Evolutionary conservation across 2,888 invertebrate species (phyloP).

Genomic region (Leptothorax acervorum): DNA sequence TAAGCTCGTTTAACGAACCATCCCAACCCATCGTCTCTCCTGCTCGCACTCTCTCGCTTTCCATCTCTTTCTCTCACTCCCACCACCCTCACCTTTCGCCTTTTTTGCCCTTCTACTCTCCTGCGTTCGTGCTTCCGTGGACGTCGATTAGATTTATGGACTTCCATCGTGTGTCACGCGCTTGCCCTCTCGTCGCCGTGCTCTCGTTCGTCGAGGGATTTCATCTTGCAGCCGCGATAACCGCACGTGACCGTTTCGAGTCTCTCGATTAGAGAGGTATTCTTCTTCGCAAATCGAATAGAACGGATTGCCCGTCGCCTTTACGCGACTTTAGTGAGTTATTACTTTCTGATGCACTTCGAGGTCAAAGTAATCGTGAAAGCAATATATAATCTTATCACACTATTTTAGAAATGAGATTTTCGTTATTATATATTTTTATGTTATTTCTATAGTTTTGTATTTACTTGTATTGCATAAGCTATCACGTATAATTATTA

Average conservation of each 20-base stretch:
- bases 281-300: conserved; percentile 40
- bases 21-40: conserved; percentile 51
- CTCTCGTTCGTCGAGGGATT: conserved; percentile 49
- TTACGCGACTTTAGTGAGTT: conserved; percentile 31
- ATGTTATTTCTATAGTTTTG: not conserved
- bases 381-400: not conserved
- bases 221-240: conserved; percentile 50
- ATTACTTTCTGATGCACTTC: conserved; percentile 11
- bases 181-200: conserved; percentile 36
- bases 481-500: not conserved
- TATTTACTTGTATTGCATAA: not conserved
- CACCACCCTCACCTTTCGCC: conserved; percentile 27
- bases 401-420: not conserved
- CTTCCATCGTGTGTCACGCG: conserved; percentile 59
- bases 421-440: not conserved
- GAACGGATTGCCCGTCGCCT: conserved; percentile 37
- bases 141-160: conserved; percentile 75
- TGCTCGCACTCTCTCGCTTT: conserved; percentile 9
- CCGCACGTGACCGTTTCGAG: conserved; percentile 52
- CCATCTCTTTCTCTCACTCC: not conserved
- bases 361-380: not conserved
- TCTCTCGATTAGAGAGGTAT: conserved; percentile 49
- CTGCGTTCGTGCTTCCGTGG: conserved; percentile 48
- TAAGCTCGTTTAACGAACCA: conserved; percentile 81
- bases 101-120: conserved; percentile 26